phyloP scores from a whole-genome alignment of 2,888 invertebrate genomes.

The Adelphocoris suturalis region DNA sequence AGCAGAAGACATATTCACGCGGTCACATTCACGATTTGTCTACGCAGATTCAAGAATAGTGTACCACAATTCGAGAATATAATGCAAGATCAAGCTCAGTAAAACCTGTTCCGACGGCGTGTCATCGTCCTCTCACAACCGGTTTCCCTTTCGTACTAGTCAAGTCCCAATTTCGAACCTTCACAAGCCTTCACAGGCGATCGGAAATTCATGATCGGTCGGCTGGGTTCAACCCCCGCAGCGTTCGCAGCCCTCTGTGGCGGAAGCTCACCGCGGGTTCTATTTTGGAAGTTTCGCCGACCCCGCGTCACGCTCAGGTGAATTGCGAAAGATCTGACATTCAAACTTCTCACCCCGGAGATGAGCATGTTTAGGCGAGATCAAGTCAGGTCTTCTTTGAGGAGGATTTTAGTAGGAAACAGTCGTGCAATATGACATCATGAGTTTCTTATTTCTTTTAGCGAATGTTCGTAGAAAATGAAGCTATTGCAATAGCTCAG shows the following conservation, averaged over 20 bases:
- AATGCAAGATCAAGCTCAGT: too few relatives aligned
- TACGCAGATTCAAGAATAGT: not conserved
- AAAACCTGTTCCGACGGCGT: too few relatives aligned
- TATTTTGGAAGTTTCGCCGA: slow-evolving; percentile 3
- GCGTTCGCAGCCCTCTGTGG: not conserved
- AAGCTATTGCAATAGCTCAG: too few relatives aligned
- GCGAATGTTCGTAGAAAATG: too few relatives aligned
- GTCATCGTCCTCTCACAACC: not conserved
- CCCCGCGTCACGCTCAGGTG: slow-evolving; percentile 4
- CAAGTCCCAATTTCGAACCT: not conserved
- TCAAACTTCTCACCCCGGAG: slow-evolving; percentile 17
- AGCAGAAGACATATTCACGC: not conserved
- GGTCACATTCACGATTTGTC: not conserved
- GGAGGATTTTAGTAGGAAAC: too few relatives aligned
- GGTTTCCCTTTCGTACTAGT: not conserved
- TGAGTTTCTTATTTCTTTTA: too few relatives aligned
- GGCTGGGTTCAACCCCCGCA: not conserved
- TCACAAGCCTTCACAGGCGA: slow-evolving; percentile 8
- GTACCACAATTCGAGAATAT: too few relatives aligned
- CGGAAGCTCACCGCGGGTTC: not conserved
- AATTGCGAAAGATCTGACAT: not conserved
- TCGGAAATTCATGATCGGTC: slow-evolving; percentile 9
- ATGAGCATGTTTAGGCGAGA: not conserved
- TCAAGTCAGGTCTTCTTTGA: too few relatives aligned
- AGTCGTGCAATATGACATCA: too few relatives aligned